Evolutionary conservation across 1,140 invertebrate species (phyloP), one percentile per base, ranked within the genome.

Genomic region (Orchestia grillus): DNA sequence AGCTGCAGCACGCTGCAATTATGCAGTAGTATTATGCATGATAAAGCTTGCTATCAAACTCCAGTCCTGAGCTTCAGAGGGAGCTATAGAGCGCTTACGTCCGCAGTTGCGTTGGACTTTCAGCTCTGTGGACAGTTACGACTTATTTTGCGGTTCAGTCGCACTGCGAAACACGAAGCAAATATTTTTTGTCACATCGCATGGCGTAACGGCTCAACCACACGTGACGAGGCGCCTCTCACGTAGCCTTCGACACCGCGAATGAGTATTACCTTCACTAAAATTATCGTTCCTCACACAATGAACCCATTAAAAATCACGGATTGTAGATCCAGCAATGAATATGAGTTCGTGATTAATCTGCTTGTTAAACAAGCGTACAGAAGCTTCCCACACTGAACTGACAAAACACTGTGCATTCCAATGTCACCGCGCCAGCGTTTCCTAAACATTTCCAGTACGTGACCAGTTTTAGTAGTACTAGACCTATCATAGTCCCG

Each of bases 1-100:
- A 44, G 92, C 44, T 45, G 92, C 92, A 45, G 43, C 44, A 44
- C 88, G 28, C 88, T 41, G 92, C 36, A 94, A 94, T 94, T 94
- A 94, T 94, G 92, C 92, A 90, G 88, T 41, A 90, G 88, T 41
- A 42, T 11, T 44, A 44, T 77, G 62, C 62, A 77, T 15, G 15
- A 77, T 36, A 28, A 36, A 15, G 62, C 62, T 77, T 77, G 62
- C 62, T 77, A 77, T 77, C 62, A 77, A 77, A 77, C 62, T 77
- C 28, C 19, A 53, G 19, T 19, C 62, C 62, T 23, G 11, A 23
- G 36, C 28, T 77, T 23, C 62, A 77, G 62, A 3, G 28, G 11
- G 28, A 3, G 62, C 62, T 77, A 19, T 8, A 15, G 62, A 19
- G 62, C 28, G 47, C 6, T 19, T n/a, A n/a, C 47, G 6, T 19